Conservation (phyloP, 2,113 vertebrate species). For the Burhinus oedicnemus region DNA sequence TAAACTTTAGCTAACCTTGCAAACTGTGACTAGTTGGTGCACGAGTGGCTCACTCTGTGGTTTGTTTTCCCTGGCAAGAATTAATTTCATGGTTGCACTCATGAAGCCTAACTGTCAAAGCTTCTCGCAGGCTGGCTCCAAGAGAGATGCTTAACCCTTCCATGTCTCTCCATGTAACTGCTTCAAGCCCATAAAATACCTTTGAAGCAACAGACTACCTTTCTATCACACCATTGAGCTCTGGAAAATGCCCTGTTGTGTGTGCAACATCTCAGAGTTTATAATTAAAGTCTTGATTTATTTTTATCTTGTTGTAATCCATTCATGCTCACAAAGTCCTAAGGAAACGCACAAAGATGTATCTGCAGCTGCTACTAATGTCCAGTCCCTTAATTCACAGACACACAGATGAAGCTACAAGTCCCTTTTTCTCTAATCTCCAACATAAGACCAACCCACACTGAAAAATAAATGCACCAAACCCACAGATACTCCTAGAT, state of each 20-base stretch:
- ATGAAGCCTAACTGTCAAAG: neutral
- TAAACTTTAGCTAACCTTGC: slow-evolving; percentile 55
- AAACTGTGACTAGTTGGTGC: neutral
- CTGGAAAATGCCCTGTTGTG: neutral
- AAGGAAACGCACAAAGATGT: neutral
- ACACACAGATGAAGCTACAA: neutral
- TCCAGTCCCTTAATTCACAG: neutral
- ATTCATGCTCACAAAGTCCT: neutral
- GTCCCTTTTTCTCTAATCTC: neutral
- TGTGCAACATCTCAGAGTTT: neutral
- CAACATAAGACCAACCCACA: neutral
- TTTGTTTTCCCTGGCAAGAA: slow-evolving; percentile 23
- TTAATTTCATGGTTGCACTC: slow-evolving; percentile 23
- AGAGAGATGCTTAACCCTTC: neutral
- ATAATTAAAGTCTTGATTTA: neutral
- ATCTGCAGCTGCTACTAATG: neutral
- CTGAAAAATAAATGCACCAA: neutral
- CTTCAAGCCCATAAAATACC: neutral
- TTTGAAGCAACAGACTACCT: neutral
- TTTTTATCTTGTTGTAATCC: neutral
- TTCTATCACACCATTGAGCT: neutral
- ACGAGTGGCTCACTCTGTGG: neutral
- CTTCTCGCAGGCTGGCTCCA: neutral
- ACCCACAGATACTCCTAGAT: neutral
- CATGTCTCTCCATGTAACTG: neutral